phyloP scores from a whole-genome alignment of 2,113 vertebrate genomes.

The Agelaius tricolor region DNA sequence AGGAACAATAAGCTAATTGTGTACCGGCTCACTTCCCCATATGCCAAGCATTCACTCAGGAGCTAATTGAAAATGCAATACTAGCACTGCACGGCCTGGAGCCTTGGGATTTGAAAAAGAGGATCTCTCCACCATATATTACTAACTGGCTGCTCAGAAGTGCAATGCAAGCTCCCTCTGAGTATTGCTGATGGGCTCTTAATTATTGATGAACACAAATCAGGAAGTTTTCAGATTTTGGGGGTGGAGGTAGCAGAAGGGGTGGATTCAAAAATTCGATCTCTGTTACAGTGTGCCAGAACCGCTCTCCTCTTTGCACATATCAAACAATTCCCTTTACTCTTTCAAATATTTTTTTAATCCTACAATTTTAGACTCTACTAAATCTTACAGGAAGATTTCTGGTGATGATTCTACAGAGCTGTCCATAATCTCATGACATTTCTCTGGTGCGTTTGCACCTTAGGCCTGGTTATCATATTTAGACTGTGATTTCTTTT shows the following conservation, averaged over 20 bases:
- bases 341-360: not conserved
- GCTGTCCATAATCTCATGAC: not conserved
- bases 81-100: conserved; percentile 76
- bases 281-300: conserved; percentile 22
- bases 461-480: not conserved
- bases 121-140: conserved; percentile 78
- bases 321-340: not conserved
- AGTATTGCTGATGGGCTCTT: conserved; percentile 83
- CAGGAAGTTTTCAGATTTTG: conserved; percentile 76
- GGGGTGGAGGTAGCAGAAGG: conserved; percentile 60
- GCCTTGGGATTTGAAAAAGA: conserved; percentile 82
- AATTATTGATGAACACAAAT: conserved; percentile 86
- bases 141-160: conserved; percentile 80
- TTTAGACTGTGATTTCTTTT: not conserved
- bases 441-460: not conserved
- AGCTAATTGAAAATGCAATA: conserved; percentile 85
- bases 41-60: conserved; percentile 83
- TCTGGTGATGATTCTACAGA: not conserved
- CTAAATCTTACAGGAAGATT: not conserved
- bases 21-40: conserved; percentile 72
- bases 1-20: conserved; percentile 82
- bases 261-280: conserved; percentile 43
- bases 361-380: not conserved
- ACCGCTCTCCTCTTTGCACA: not conserved
- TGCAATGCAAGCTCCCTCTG: conserved; percentile 84